Evolutionary conservation across 2,113 vertebrate species (phyloP).

Genomic region (Sisor rabdophorus): DNA sequence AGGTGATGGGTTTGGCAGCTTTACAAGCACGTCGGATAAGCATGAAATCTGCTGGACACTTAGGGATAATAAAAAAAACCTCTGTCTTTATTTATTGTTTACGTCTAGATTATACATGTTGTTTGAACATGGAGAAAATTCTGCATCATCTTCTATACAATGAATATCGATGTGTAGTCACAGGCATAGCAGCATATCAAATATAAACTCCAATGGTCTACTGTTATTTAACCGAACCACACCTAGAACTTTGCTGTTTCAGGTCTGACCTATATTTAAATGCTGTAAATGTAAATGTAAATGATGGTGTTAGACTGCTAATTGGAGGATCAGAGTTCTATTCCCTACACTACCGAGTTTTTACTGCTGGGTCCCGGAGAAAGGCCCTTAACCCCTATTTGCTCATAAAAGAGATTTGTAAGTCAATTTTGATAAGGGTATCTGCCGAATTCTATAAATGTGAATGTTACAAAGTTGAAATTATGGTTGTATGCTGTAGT

Average conservation of each 20-base stretch:
- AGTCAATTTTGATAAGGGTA: too few species aligned
- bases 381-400: too few species aligned
- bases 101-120: constrained; percentile 48
- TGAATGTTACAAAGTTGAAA: too few species aligned
- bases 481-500: too few species aligned
- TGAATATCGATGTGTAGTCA: background rate
- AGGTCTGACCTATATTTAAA: too few species aligned
- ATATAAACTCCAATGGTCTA: background rate
- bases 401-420: too few species aligned
- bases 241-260: background rate
- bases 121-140: background rate
- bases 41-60: constrained; percentile 72
- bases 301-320: too few species aligned
- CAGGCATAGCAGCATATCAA: background rate
- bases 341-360: too few species aligned
- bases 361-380: too few species aligned
- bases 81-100: constrained; percentile 55
- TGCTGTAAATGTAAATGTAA: too few species aligned
- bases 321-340: too few species aligned
- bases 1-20: constrained; percentile 65
- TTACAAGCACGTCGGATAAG: constrained; percentile 78
- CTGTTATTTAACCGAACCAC: background rate
- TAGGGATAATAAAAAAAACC: constrained; percentile 62
- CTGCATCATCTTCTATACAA: background rate
- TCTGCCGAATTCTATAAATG: too few species aligned